These are phyloP conservation scores for Dissostichus mawsoni DNA, from an alignment of 2,113 vertebrate species.

Conservation along the genomic window DNA sequence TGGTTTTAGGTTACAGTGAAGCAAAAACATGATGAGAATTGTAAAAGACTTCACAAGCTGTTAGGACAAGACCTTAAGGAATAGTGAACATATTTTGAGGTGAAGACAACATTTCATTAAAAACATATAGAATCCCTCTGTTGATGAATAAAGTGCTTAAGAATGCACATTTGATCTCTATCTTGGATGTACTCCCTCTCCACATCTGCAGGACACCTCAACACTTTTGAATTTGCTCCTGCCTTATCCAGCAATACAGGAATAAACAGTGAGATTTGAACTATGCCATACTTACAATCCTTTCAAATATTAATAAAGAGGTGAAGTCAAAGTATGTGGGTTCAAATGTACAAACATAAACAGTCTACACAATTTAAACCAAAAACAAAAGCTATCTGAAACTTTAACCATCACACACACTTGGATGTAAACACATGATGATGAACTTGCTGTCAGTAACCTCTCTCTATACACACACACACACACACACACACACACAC, in stretches of 20 bases:
- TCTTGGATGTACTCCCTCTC: no score
- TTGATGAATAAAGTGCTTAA: no score
- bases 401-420: neutral
- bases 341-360: no score
- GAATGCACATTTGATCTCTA: no score
- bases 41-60: neutral
- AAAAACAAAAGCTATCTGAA: neutral
- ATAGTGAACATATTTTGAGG: no score
- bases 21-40: neutral
- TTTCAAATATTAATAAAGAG: neutral
- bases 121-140: no score
- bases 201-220: no score
- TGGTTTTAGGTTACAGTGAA: neutral
- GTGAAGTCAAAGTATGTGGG: neutral
- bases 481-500: conserved; percentile 12
- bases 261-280: neutral
- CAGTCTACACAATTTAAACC: neutral
- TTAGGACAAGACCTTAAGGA: no score
- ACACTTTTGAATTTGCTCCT: neutral
- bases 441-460: neutral
- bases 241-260: neutral
- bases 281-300: no score
- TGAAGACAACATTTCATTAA: no score
- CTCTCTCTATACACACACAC: neutral
- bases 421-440: neutral